These are phyloP conservation scores for Phylloscopus whistleri DNA, from an alignment of 2,113 vertebrate species.

Conservation along the genomic window DNA sequence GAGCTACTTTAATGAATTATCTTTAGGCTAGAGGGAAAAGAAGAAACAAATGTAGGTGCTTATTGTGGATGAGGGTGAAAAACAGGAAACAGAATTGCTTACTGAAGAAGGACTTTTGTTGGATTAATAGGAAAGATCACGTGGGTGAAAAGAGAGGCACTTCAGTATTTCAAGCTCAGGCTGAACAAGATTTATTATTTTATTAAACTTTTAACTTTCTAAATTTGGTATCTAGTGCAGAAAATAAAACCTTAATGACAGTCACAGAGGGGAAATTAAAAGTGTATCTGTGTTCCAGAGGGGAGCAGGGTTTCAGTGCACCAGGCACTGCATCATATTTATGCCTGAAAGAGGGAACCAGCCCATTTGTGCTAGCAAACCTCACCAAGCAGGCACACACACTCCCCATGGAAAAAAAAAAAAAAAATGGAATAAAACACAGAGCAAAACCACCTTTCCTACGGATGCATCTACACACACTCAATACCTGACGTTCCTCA, in stretches of 20 bases:
- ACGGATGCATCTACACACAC: not conserved
- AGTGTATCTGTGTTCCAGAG: not conserved
- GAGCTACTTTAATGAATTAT: slow-evolving; percentile 80
- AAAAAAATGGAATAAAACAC: not conserved
- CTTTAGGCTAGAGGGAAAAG: slow-evolving; percentile 69
- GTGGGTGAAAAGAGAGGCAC: not conserved
- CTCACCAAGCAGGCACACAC: not conserved
- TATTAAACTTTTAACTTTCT: slow-evolving; percentile 10
- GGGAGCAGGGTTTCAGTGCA: not conserved
- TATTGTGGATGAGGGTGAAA: slow-evolving; percentile 39
- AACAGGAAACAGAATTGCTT: slow-evolving; percentile 42
- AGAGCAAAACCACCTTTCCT: not conserved
- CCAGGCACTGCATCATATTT: not conserved
- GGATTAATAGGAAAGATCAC: slow-evolving; percentile 14
- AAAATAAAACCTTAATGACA: not conserved
- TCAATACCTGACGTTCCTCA: rapidly evolving
- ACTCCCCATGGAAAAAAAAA: not conserved
- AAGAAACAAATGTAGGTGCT: slow-evolving; percentile 63
- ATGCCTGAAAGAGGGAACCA: not conserved
- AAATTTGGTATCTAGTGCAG: not conserved
- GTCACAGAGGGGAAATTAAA: not conserved
- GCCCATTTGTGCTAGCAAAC: not conserved
- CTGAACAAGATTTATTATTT: slow-evolving; percentile 38
- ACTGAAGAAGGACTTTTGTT: slow-evolving; percentile 22
- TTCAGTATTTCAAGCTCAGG: not conserved